A percentile compares a stretch with the other conserved stretches of the same genome.
Evolutionary conservation across 2,113 vertebrate species (phyloP).

Genomic region (Camarhynchus parvulus): DNA sequence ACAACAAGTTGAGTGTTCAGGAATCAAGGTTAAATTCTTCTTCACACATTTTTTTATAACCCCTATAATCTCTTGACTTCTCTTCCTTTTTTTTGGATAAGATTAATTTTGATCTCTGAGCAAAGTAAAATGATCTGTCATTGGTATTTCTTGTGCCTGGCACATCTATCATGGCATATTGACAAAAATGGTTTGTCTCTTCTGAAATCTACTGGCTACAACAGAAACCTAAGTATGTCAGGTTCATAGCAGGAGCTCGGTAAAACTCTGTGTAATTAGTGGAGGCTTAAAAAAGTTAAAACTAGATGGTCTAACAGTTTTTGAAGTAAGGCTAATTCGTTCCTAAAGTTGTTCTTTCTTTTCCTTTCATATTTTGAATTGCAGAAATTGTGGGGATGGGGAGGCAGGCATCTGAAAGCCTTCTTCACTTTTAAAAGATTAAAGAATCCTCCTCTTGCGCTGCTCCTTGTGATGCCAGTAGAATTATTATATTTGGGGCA

Average conservation of each 20-base stretch:
- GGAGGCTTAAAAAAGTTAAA: neutral
- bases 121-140: neutral
- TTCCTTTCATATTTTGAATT: neutral
- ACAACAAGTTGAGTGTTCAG: neutral
- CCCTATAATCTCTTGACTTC: neutral
- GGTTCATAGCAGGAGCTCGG: neutral
- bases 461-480: neutral
- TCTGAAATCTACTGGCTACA: neutral
- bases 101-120: constrained; percentile 1
- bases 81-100: constrained; percentile 8
- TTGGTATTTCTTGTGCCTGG: neutral
- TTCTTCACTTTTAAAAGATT: neutral
- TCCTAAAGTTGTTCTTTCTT: neutral
- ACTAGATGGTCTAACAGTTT: neutral
- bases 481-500: neutral
- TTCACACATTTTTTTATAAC: constrained; percentile 10
- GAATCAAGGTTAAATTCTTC: neutral
- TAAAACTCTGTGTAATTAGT: neutral
- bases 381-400: neutral
- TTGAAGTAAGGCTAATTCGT: neutral
- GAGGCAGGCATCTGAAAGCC: neutral
- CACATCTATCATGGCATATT: neutral
- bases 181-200: neutral
- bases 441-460: neutral
- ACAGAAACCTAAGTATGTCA: neutral